Evolutionary conservation across 2,888 invertebrate genomes (phyloP).

Genomic region (Corbicula japonica): DNA sequence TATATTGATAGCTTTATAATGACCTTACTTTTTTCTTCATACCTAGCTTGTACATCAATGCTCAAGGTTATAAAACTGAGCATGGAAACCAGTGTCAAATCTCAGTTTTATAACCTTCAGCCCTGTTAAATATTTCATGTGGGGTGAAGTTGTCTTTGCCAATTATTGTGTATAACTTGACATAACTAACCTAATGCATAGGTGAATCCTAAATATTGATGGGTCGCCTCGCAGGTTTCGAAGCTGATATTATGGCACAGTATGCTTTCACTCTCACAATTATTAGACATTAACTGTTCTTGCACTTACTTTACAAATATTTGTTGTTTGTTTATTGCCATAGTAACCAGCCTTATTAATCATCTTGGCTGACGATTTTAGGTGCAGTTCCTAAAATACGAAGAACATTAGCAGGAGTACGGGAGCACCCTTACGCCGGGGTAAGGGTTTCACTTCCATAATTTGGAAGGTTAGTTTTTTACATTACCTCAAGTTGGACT

Average conservation of each 20-base stretch:
- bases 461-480: conserved; percentile 74
- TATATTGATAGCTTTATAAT: no score
- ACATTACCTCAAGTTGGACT: conserved; percentile 42
- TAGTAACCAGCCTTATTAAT: conserved; percentile 47
- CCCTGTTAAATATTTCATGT: no score
- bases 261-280: conserved; percentile 2
- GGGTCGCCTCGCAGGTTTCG: no score
- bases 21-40: neutral
- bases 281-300: conserved; percentile 52
- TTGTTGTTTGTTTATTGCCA: conserved; percentile 40
- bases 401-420: conserved; percentile 93
- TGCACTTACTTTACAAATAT: conserved; percentile 29
- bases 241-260: no score
- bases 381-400: conserved; percentile 95
- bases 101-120: no score
- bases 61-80: neutral
- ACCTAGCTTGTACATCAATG: neutral
- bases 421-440: conserved; percentile 99
- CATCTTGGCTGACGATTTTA: conserved; percentile 86
- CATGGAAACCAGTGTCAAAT: no score
- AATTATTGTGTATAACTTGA: no score
- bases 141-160: no score
- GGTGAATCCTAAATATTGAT: no score
- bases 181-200: no score
- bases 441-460: conserved; percentile 89